Evolutionary conservation across 1,140 invertebrate species (phyloP), one percentile per base, ranked within the genome.

Genomic region (Penaeus indicus): DNA sequence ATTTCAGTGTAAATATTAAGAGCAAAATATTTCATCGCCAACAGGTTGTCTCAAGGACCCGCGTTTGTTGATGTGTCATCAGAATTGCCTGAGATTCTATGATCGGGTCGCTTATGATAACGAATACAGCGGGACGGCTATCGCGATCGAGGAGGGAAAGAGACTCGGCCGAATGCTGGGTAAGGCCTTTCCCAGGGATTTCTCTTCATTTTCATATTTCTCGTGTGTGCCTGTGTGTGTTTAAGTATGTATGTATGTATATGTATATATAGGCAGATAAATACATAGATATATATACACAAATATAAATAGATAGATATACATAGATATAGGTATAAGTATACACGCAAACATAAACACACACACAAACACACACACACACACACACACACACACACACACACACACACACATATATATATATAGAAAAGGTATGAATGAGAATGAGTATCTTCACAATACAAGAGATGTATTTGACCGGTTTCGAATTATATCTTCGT

Each of bases 21-120:
- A 3, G 11, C 10, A 1, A 72, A 32, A 13, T 18, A 75, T 16
- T 32, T 1, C 0, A 22, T 27, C 19, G 8, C n/a, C 21, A 2
- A 32, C 72, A 75, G 72, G 27, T 27, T 75, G 72, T 11, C 27
- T 75, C 27, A 75, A 75, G 21, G 72, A 75, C 25, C 72, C 72
- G 4, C 27, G 42, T 1, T 38, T 75, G 13, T 38, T 75, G 25
- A 75, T 75, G 72, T 32, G 27, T 19, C 27, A 38, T 38, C 72
- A 75, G 25, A 75, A 75, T n/a, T 18, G 27, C 72, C 72, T 75
- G 27, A 27, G 72, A 5, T 75, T 75, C 27, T 75, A 75, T n/a
- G 42, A 75, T 21, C 27, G 72, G n/a, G 21, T 75, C 27, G 72
- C 72, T 21, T 75, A 75, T n/a, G 72, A 75, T 75, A 27, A 75